These are phyloP conservation scores for Takifugu ocellatus DNA, from an alignment of 2,797 vertebrate genomes.

Conservation along the genomic window DNA sequence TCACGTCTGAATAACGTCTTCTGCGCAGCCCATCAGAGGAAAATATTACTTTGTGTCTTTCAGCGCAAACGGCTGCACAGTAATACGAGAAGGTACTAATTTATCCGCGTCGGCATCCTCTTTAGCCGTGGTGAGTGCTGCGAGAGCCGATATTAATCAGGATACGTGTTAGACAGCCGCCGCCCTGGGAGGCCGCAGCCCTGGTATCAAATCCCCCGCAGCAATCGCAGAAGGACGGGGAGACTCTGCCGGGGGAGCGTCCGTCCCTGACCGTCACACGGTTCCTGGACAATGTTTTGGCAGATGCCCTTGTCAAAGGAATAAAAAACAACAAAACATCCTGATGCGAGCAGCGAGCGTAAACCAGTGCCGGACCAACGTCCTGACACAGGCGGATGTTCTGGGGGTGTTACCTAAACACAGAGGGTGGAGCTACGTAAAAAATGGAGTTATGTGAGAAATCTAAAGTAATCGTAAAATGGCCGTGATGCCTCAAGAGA, in stretches of 20 bases:
- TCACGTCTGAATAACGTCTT: conserved; percentile 4
- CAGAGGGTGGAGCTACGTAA: neutral
- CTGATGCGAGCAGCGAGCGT: conserved; percentile 52
- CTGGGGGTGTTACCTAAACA: conserved; percentile 33
- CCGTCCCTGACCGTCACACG: conserved; percentile 52
- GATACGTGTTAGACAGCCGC: conserved; percentile 68
- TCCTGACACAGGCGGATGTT: conserved; percentile 46
- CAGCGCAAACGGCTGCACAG: conserved; percentile 39
- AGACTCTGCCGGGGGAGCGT: conserved; percentile 57
- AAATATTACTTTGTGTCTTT: conserved; percentile 36
- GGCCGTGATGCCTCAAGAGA: too few relatives aligned
- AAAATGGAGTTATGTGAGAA: too few relatives aligned
- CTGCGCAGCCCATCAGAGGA: conserved; percentile 14
- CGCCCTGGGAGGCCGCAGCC: conserved; percentile 60
- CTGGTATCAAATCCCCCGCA: conserved; percentile 70
- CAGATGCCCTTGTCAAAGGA: conserved; percentile 68
- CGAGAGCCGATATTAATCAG: conserved; percentile 77
- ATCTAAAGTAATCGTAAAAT: too few relatives aligned
- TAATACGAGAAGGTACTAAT: conserved; percentile 59
- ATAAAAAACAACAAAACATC: conserved; percentile 37
- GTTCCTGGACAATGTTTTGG: conserved; percentile 64
- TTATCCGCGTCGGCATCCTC: too few relatives aligned
- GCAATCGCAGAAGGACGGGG: conserved; percentile 58
- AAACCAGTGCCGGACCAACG: conserved; percentile 32
- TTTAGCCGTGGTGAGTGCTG: conserved; percentile 32